Base-by-base conservation (phyloP, 1,140 invertebrate genomes). In the Coelopa frigida region DNA sequence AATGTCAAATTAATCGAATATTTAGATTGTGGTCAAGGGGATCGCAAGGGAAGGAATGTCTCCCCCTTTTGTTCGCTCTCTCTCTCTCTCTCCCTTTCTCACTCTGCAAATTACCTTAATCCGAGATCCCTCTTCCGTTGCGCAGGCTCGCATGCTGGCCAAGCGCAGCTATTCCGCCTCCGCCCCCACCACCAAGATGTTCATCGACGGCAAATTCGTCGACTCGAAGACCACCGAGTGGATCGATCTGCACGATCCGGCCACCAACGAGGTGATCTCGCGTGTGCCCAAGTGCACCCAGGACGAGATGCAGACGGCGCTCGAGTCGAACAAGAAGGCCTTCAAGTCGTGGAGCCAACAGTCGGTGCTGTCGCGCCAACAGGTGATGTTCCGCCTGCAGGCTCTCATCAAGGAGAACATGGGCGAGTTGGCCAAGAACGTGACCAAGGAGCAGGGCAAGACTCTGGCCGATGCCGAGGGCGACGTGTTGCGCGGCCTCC, bases 381-480 rank as follows among this genome's bases (percentile, higher is more conserved):
- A 94, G 69, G 75, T 94, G 15, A 97, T 99, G 91, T 89, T 99
- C 57, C 93, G 87, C 65, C 73, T 81, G 46, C 78, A 80, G 50
- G 73, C 77, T 2, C 63, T 81, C 21, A 73, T 82, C 52, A 71
- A 79, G 55, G 72, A 75, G 15, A 81, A 82, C 56, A 77, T 91
- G 81, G 85, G 87, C 75, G 81, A 87, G 63, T 73, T 99, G 45
- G 94, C 94, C 1, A 81, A 84, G 48, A 94, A 85, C 65, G 89
- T 99, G 26, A 98, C 96, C 10, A 72, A 78, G 55, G 96, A 99
- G 74, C 96, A 99, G 75, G 97, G 97, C 20, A 99, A 99, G 72
- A 99, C 97, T 0, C 73, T 94, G 38, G 79, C 83, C 17, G 97
- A 99, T 76, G 96, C 97, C 20, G 94, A 98, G 69, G 97, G 97